A percentile compares a stretch with the other conserved stretches of the same genome.
Evolutionary conservation across 2,888 invertebrate species (phyloP).

Genomic region (Brachypalpus laphriformis): DNA sequence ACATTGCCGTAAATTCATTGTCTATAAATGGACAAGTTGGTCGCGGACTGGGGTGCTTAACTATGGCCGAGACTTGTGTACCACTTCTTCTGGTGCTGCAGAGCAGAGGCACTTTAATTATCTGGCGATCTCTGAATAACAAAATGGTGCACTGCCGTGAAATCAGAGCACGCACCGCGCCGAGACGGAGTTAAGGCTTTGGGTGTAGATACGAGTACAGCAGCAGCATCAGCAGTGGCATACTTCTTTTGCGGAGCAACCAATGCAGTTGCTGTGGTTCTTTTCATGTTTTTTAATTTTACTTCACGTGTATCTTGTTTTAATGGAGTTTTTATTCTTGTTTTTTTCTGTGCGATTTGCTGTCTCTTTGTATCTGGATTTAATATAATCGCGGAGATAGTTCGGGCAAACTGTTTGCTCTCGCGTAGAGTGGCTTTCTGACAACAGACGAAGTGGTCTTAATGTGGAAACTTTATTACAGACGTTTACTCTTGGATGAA

Average conservation of each 20-base stretch:
- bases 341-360: neutral
- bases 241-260: slow-evolving; percentile 12
- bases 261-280: neutral
- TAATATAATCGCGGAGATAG: slow-evolving; percentile 24
- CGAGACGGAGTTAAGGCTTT: neutral
- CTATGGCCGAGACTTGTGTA: slow-evolving; percentile 12
- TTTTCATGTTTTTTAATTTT: slow-evolving; percentile 31
- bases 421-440: slow-evolving; percentile 14
- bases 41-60: neutral
- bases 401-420: slow-evolving; percentile 39
- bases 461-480: slow-evolving; percentile 50
- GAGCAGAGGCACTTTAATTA: slow-evolving; percentile 59
- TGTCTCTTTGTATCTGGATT: slow-evolving; percentile 22
- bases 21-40: slow-evolving; percentile 66
- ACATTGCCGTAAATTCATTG: slow-evolving; percentile 70
- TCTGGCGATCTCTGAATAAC: slow-evolving; percentile 57
- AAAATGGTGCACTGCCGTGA: slow-evolving; percentile 63
- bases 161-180: slow-evolving; percentile 70
- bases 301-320: slow-evolving; percentile 26
- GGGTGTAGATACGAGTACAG: neutral
- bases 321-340: slow-evolving; percentile 9
- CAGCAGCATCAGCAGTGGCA: slow-evolving; percentile 7
- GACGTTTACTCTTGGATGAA: slow-evolving; percentile 49
- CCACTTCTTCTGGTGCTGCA: slow-evolving; percentile 21
- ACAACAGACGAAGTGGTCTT: slow-evolving; percentile 27